Conservation (phyloP, 2,113 vertebrate species). For the Centropus unirufus region DNA sequence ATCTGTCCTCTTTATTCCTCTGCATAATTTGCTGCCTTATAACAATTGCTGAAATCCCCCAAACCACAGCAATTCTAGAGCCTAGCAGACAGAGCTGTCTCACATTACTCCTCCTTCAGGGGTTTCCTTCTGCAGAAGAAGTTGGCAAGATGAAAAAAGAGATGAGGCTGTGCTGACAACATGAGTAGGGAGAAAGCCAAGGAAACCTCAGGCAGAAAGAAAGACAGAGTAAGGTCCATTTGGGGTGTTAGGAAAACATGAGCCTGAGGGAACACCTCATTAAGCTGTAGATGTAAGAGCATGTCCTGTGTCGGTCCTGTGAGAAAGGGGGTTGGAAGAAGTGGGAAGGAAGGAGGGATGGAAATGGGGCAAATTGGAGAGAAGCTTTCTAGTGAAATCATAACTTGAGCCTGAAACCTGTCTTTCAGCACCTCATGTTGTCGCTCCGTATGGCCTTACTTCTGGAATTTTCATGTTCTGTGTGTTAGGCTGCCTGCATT, state of each 20-base stretch:
- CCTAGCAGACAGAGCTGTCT: constrained; percentile 8
- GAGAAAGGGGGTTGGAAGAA: neutral
- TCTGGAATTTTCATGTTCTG: constrained; percentile 49
- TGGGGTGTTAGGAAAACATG: neutral
- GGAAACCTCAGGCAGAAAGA: neutral
- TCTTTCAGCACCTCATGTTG: constrained; percentile 71
- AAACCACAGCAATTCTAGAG: constrained; percentile 41
- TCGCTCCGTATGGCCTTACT: constrained; percentile 42
- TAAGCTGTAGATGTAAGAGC: neutral
- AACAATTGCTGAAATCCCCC: constrained; percentile 12
- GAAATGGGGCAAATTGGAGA: constrained; percentile 40
- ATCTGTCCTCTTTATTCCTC: neutral
- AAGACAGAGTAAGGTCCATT: neutral
- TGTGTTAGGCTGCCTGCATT: constrained; percentile 26
- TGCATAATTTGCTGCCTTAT: neutral
- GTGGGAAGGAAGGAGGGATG: neutral
- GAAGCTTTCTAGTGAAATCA: constrained; percentile 16
- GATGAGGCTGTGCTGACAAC: neutral
- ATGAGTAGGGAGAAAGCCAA: neutral
- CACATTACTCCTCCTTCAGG: constrained; percentile 18
- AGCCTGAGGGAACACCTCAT: constrained; percentile 23
- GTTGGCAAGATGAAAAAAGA: neutral
- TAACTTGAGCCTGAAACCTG: constrained; percentile 44
- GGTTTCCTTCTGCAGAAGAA: constrained; percentile 25
- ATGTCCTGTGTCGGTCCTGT: neutral